Conservation (phyloP, 2,113 vertebrate genomes). For the Lathamus discolor region DNA sequence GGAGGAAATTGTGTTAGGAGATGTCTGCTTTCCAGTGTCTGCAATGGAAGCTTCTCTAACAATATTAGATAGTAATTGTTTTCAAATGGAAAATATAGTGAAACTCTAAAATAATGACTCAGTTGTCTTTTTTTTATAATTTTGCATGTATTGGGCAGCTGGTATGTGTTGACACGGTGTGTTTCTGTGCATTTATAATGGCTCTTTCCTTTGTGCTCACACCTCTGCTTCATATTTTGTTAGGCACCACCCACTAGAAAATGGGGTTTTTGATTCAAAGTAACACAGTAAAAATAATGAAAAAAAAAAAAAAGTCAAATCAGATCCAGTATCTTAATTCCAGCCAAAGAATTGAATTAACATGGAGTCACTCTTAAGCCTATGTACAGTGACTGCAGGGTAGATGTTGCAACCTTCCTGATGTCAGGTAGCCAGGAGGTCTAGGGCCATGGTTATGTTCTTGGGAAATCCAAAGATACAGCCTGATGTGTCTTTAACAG, state of each 20-base stretch:
- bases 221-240: slow-evolving; percentile 28
- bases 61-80: not conserved
- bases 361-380: not conserved
- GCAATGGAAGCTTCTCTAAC: not conserved
- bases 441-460: not conserved
- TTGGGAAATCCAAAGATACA: not conserved
- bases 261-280: slow-evolving; percentile 15
- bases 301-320: not conserved
- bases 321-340: not conserved
- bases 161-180: not conserved
- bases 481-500: not conserved
- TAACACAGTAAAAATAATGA: not conserved
- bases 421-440: not conserved
- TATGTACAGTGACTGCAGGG: not conserved
- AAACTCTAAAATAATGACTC: not conserved
- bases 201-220: slow-evolving; percentile 1
- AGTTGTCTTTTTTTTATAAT: not conserved
- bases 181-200: slow-evolving; percentile 3
- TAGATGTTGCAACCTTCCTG: not conserved
- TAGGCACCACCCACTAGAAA: slow-evolving; percentile 24
- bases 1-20: not conserved
- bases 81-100: not conserved
- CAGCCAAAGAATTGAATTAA: not conserved
- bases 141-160: not conserved
- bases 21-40: not conserved